Evolutionary conservation across 2,113 vertebrate genomes (phyloP).

Genomic region (Eptesicus fuscus): DNA sequence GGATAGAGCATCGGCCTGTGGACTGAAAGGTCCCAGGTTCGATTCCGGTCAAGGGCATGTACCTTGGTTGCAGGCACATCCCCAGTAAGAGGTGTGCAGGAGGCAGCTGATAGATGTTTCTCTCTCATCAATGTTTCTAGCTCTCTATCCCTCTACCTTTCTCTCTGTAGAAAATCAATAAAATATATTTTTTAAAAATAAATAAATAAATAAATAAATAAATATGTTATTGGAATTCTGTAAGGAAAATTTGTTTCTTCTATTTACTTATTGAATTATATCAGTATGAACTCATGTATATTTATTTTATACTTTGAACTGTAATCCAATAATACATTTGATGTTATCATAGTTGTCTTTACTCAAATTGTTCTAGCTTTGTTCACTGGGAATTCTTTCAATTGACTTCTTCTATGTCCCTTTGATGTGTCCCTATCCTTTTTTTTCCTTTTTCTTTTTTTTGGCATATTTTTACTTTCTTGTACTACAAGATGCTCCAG

Average conservation of each 20-base stretch:
- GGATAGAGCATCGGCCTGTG: no score
- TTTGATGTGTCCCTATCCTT: not conserved
- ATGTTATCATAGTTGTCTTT: not conserved
- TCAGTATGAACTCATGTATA: not conserved
- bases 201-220: no score
- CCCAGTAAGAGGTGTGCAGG: no score
- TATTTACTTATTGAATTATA: not conserved
- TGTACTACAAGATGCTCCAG: not conserved
- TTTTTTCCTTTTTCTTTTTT: not conserved
- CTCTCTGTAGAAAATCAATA: no score
- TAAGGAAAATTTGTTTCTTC: not conserved
- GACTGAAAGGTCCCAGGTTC: no score
- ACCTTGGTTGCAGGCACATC: no score
- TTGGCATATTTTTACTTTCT: not conserved
- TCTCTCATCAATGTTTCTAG: no score
- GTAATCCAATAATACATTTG: not conserved
- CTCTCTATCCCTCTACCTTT: no score
- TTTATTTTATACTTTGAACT: not conserved
- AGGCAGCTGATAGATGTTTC: no score
- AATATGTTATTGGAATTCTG: no score
- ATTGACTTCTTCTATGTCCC: not conserved
- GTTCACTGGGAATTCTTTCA: not conserved
- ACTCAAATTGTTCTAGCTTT: not conserved
- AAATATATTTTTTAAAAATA: no score
- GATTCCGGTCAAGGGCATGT: no score